Percentiles rank a stretch among this genome's conserved stretches.
Evolutionary conservation across 2,888 invertebrate species (phyloP).

Genomic region (Pachydiplax longipennis): DNA sequence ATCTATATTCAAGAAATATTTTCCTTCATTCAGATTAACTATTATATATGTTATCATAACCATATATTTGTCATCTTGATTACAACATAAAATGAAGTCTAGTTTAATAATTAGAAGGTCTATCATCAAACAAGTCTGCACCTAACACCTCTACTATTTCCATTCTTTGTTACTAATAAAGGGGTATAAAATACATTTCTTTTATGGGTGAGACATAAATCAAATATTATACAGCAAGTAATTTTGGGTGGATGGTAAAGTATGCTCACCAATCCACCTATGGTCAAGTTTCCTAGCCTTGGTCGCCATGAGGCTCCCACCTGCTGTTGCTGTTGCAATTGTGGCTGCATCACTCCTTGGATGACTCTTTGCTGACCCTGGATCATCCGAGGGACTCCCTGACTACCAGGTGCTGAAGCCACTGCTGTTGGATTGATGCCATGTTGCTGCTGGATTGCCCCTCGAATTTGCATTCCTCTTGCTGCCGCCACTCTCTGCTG

Average conservation of each 20-base stretch:
- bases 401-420: slow-evolving; percentile 49
- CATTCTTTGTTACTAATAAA: no score
- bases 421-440: slow-evolving; percentile 47
- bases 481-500: slow-evolving; percentile 60
- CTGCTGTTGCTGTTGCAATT: slow-evolving; percentile 61
- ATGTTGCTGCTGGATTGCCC: slow-evolving; percentile 49
- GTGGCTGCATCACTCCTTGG: slow-evolving; percentile 57
- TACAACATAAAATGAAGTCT: no score
- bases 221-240: not conserved
- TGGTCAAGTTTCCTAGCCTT: slow-evolving; percentile 15
- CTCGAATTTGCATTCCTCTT: slow-evolving; percentile 55
- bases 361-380: slow-evolving; percentile 55
- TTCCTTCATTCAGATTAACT: no score
- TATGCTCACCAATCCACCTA: slow-evolving; percentile 44
- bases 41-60: no score
- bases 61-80: no score
- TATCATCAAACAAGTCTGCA: no score
- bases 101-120: no score
- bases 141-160: no score
- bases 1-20: no score
- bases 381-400: slow-evolving; percentile 48
- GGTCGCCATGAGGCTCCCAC: slow-evolving; percentile 58
- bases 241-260: slow-evolving; percentile 25
- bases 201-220: not conserved
- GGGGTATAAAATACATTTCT: no score